Conservation (phyloP, 2,113 vertebrate genomes). For the Physeter macrocephalus region DNA sequence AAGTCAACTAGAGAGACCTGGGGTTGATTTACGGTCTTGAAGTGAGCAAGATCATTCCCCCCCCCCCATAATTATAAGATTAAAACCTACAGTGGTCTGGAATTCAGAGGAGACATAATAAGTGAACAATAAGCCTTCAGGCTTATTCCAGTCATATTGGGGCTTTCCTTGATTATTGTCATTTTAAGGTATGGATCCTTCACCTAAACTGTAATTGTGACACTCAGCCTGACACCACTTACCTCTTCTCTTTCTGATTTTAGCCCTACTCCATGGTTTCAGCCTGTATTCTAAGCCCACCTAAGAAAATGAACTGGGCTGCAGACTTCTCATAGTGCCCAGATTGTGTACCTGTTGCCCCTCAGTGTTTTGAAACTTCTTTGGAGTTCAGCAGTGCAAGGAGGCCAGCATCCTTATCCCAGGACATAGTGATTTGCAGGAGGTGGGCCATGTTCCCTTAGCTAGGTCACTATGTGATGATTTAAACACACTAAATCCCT, state of each 20-base stretch:
- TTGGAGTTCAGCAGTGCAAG: neutral
- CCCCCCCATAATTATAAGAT: neutral
- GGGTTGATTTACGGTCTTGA: neutral
- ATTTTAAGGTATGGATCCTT: neutral
- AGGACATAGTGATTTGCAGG: neutral
- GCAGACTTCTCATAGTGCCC: neutral
- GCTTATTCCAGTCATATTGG: neutral
- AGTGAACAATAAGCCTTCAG: neutral
- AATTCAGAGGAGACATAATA: neutral
- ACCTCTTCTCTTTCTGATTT: neutral
- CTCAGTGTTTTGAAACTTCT: neutral
- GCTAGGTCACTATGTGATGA: neutral
- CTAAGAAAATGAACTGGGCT: neutral
- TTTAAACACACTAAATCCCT: neutral
- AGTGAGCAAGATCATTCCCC: neutral
- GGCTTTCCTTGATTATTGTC: neutral
- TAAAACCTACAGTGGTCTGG: conserved; percentile 24
- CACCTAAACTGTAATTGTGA: neutral
- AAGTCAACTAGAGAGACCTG: neutral
- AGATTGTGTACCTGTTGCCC: neutral
- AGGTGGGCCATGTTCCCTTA: neutral
- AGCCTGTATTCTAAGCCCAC: neutral
- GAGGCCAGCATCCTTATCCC: neutral
- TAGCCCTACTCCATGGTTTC: neutral
- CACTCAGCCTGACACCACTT: neutral